phyloP scores from a whole-genome alignment of 2,797 vertebrate genomes.

The Threskiornis aethiopicus region DNA sequence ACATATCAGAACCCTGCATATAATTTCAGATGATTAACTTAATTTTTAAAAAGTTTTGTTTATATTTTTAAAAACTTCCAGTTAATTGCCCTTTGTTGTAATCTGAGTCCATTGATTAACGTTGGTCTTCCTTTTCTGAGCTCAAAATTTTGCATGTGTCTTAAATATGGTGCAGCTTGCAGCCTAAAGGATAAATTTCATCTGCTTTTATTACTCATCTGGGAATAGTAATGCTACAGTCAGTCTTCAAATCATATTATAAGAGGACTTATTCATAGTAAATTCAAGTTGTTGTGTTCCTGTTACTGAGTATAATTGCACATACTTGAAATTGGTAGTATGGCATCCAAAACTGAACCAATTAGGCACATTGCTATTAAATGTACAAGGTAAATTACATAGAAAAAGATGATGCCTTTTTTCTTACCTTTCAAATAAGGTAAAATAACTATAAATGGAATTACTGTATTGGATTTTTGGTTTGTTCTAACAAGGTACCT shows the following conservation, averaged over 20 bases:
- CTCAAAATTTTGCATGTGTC: neutral
- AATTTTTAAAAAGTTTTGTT: neutral
- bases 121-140: neutral
- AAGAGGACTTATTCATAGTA: neutral
- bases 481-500: neutral
- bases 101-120: neutral
- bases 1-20: neutral
- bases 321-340: neutral
- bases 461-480: neutral
- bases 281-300: neutral
- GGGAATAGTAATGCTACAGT: neutral
- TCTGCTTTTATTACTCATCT: neutral
- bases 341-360: neutral
- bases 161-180: neutral
- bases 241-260: neutral
- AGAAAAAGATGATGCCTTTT: neutral
- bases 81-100: neutral
- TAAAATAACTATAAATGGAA: neutral
- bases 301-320: neutral
- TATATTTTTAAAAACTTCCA: neutral
- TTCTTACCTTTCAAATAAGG: neutral
- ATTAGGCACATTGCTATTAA: neutral
- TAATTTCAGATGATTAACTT: neutral
- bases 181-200: neutral
- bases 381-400: neutral